Conservation (phyloP, 2,113 vertebrate genomes). For the Oryzias javanicus region DNA sequence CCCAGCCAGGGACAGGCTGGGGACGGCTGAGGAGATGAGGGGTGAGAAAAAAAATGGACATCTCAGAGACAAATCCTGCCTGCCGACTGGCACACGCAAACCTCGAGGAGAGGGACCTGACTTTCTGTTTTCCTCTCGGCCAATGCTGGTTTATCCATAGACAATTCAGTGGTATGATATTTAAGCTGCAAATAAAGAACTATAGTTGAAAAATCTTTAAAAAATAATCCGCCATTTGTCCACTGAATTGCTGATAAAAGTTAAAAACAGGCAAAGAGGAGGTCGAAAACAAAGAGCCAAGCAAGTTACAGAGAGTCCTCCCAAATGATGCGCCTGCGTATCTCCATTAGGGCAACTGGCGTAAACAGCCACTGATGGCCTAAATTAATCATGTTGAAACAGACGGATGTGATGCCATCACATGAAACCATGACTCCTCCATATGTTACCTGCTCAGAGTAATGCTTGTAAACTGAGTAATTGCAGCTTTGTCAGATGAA, state of each 20-base stretch:
- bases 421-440: conserved; percentile 62
- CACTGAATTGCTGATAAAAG: conserved; percentile 2
- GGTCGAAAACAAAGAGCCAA: neutral
- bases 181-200: neutral
- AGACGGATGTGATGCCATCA: conserved; percentile 65
- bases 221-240: neutral
- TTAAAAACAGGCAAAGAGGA: neutral
- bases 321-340: conserved; percentile 18
- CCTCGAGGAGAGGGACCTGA: conserved; percentile 14
- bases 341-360: conserved; percentile 32
- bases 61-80: conserved; percentile 65
- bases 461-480: conserved; percentile 63
- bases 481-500: conserved; percentile 58
- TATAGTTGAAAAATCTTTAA: conserved; percentile 1
- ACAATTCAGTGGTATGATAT: conserved; percentile 16
- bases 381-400: conserved; percentile 70
- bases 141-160: conserved; percentile 40
- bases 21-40: conserved; percentile 54
- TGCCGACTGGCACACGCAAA: conserved; percentile 38
- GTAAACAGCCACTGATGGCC: conserved; percentile 51
- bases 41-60: conserved; percentile 62
- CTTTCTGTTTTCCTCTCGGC: conserved; percentile 50
- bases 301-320: conserved; percentile 11
- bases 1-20: conserved; percentile 49
- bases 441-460: conserved; percentile 71